Evolutionary conservation across 1,140 invertebrate species (phyloP), one percentile per base, ranked within the genome.

Genomic region (Manduca sexta): DNA sequence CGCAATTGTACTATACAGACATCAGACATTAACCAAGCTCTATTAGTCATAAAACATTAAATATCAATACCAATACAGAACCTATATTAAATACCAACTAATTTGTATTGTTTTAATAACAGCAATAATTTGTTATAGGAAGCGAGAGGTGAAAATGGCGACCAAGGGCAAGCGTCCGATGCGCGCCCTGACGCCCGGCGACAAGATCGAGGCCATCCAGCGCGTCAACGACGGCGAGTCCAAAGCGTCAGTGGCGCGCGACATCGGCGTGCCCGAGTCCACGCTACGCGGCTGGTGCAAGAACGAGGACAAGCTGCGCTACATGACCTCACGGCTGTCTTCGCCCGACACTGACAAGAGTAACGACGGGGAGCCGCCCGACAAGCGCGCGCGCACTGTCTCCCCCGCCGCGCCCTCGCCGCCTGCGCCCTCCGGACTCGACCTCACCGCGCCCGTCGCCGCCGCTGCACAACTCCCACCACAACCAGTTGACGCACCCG

Each of bases 231-330:
- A 92, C 60, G 93, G 93, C 29, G 93, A 94, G 69, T 93, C 92
- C 8, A 94, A 95, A 60, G 93, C 93, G 0, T 93, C 93, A 0
- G 93, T 95, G 0, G 93, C 93, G 0, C 80, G 93, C 0, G 92
- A 94, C 55, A 93, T 94, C 64, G 93, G 93, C 0, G 93, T 95
- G 0, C 93, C 93, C 0, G 93, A 95, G 71, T 94, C 93, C 0
- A 95, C 93, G 0, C 76, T 95, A 1, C 86, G 93, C 0, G 93
- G 93, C 13, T 95, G 93, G 93, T 95, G 93, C 79, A 95, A 95
- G 68, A 93, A 93, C 56, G 92, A 94, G 64, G 90, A 92, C 50
- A 94, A 94, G 63, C 88, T 94, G 1, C 88, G 91, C 1, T 91
- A 90, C 39, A 91, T 93, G 87, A 91, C 91, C 0, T 89, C 89